Conservation (phyloP, 1,140 invertebrate species). For the Drosophila hydei region DNA sequence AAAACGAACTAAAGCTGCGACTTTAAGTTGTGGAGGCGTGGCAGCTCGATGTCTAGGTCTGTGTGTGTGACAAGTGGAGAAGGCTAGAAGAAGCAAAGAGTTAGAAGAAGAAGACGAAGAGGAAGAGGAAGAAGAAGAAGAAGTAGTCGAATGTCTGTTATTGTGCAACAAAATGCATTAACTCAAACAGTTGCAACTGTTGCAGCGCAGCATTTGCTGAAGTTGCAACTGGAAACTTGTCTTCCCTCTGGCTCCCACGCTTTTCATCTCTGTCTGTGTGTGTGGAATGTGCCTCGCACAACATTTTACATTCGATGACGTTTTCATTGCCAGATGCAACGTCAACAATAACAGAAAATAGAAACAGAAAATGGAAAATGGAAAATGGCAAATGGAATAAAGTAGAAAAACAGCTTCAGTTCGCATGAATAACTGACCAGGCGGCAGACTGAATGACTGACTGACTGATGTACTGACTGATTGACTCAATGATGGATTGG, state of each 20-base stretch:
- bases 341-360: slow-evolving; percentile 67
- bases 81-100: no score
- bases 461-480: slow-evolving; percentile 1
- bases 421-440: slow-evolving; percentile 42
- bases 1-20: no score
- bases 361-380: slow-evolving; percentile 31
- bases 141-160: slow-evolving; percentile 31
- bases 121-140: not conserved
- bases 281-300: slow-evolving; percentile 63
- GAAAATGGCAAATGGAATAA: slow-evolving; percentile 23
- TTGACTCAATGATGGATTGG: not conserved
- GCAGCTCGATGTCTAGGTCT: no score
- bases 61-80: not conserved
- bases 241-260: not conserved
- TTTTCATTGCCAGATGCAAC: slow-evolving; percentile 80
- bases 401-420: slow-evolving; percentile 34
- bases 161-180: slow-evolving; percentile 74
- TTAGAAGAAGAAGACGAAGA: not conserved
- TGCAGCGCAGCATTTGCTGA: slow-evolving; percentile 49
- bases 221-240: slow-evolving; percentile 11
- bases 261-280: slow-evolving; percentile 10
- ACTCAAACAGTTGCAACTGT: slow-evolving; percentile 56
- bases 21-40: no score
- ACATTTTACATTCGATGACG: slow-evolving; percentile 80
- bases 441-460: slow-evolving; percentile 16